A percentile compares a stretch with the other conserved stretches of the same genome.
phyloP scores from a whole-genome alignment of 2,888 invertebrate genomes.

The Laspeyria flexula region DNA sequence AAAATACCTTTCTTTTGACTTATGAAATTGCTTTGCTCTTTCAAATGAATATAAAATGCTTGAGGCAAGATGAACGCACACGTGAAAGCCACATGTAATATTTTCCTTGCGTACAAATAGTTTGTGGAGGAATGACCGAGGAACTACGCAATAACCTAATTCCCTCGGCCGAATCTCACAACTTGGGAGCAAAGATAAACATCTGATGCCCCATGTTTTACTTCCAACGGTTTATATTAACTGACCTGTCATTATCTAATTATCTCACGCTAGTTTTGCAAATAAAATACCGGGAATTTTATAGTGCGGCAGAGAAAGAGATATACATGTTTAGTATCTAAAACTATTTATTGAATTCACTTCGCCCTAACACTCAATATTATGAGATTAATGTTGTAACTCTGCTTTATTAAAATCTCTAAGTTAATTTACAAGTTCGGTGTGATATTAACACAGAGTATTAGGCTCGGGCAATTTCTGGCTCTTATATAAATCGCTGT shows the following conservation, averaged over 20 bases:
- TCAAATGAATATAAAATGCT: slow-evolving; percentile 7
- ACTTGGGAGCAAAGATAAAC: slow-evolving; percentile 9
- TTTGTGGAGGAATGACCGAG: slow-evolving; percentile 5
- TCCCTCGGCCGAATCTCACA: slow-evolving; percentile 13
- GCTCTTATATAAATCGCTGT: slow-evolving; percentile 43
- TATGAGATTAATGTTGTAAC: not conserved
- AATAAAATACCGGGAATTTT: too few relatives aligned
- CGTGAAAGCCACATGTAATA: slow-evolving; percentile 17
- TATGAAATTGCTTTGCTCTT: slow-evolving; percentile 9
- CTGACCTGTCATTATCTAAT: slow-evolving; percentile 6
- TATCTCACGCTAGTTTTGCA: too few relatives aligned
- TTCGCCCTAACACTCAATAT: too few relatives aligned
- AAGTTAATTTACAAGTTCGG: slow-evolving; percentile 10
- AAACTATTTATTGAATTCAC: too few relatives aligned
- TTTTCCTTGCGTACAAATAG: slow-evolving; percentile 14
- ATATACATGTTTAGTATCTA: too few relatives aligned
- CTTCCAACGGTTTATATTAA: slow-evolving; percentile 6
- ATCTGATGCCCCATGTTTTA: slow-evolving; percentile 9
- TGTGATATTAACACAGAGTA: slow-evolving; percentile 24
- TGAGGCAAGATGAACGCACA: slow-evolving; percentile 6
- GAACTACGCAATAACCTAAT: slow-evolving; percentile 21
- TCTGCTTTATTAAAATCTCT: slow-evolving; percentile 10
- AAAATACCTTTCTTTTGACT: not conserved
- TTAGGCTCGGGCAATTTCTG: slow-evolving; percentile 10
- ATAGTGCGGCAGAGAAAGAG: too few relatives aligned